These are phyloP conservation scores for pig (Sus scrofa) DNA, from an alignment of 2,113 vertebrate species.

Conservation along the genomic window T2T-Sscrofa CM000824.6:214242001-214242500, in stretches of 20 bases:
- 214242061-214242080: neutral
- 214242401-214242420: neutral
- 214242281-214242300: neutral
- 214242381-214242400: neutral
- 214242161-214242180: neutral
- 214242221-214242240: neutral
- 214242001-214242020: neutral
- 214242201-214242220: neutral
- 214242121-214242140: neutral
- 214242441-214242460: neutral
- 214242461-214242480: neutral
- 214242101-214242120: neutral
- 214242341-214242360: neutral
- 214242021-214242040: neutral
- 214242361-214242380: neutral
- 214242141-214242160: neutral
- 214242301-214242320: neutral
- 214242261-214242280: neutral
- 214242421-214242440: neutral
- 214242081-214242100: neutral
- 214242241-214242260: neutral
- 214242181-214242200: neutral
- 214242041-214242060: neutral
- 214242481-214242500: neutral
- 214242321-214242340: neutral